phyloP scores from a whole-genome alignment of 2,113 vertebrate species.

The Gallinago paraguaiae region DNA sequence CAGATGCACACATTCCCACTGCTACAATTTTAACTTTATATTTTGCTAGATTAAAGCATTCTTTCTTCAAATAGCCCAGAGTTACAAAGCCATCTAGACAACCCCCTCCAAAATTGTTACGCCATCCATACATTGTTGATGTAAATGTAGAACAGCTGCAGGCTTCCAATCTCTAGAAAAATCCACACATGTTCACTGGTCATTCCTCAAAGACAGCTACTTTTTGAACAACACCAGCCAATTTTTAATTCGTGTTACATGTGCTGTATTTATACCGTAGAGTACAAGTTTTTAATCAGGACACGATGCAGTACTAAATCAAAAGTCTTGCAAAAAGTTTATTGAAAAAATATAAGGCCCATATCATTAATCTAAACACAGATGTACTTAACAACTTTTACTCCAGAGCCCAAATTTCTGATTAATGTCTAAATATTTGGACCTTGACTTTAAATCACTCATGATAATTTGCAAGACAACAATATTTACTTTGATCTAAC shows the following conservation, averaged over 20 bases:
- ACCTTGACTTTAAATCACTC: not conserved
- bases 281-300: not conserved
- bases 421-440: not conserved
- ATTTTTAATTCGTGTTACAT: not conserved
- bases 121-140: not conserved
- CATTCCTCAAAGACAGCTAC: not conserved
- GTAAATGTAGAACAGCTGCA: not conserved
- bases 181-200: not conserved
- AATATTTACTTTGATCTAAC: not conserved
- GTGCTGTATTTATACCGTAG: not conserved
- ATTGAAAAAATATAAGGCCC: not conserved
- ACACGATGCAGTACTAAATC: not conserved
- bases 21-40: not conserved
- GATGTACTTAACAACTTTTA: not conserved
- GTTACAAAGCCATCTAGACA: not conserved
- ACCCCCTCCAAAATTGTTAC: not conserved
- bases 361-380: not conserved
- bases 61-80: not conserved
- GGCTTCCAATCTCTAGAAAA: not conserved
- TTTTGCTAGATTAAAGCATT: not conserved
- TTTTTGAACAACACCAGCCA: not conserved
- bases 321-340: not conserved
- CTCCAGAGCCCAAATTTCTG: not conserved
- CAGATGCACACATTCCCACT: not conserved
- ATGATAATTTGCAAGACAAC: not conserved